Conservation (phyloP, 2,888 invertebrate genomes). For the Geophilus truncorum region DNA sequence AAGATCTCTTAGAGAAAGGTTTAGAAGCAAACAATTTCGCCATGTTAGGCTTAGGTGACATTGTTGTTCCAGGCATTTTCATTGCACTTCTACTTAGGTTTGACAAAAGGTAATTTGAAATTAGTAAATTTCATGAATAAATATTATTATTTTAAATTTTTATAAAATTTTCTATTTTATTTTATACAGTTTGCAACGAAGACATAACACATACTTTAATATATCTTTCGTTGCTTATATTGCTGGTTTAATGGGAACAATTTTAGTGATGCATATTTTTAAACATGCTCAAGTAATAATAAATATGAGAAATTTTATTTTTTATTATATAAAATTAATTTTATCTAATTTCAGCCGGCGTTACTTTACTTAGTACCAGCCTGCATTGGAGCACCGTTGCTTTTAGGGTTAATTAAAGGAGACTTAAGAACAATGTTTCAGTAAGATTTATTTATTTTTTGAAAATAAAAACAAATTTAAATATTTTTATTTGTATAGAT, state of each 20-base stretch:
- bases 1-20: conserved; percentile 91
- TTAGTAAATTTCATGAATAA: background rate
- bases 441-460: conserved; percentile 55
- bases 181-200: conserved; percentile 64
- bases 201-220: conserved; percentile 79
- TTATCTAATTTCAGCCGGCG: conserved; percentile 69
- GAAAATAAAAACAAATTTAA: background rate
- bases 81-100: conserved; percentile 93
- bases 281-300: conserved; percentile 77
- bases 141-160: background rate
- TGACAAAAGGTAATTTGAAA: conserved; percentile 63
- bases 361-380: conserved; percentile 94
- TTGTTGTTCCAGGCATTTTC: conserved; percentile 98
- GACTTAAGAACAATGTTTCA: conserved; percentile 83
- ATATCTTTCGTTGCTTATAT: conserved; percentile 90
- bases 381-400: conserved; percentile 82
- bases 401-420: conserved; percentile 81
- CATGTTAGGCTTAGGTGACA: conserved; percentile 98
- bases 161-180: background rate
- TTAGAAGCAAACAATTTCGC: conserved; percentile 88
- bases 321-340: background rate
- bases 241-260: conserved; percentile 85
- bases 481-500: conserved; percentile 51
- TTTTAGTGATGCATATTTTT: conserved; percentile 96
- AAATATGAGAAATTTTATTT: no score